Conservation (phyloP, 2,797 vertebrate genomes). For the Melopsittacus undulatus region DNA sequence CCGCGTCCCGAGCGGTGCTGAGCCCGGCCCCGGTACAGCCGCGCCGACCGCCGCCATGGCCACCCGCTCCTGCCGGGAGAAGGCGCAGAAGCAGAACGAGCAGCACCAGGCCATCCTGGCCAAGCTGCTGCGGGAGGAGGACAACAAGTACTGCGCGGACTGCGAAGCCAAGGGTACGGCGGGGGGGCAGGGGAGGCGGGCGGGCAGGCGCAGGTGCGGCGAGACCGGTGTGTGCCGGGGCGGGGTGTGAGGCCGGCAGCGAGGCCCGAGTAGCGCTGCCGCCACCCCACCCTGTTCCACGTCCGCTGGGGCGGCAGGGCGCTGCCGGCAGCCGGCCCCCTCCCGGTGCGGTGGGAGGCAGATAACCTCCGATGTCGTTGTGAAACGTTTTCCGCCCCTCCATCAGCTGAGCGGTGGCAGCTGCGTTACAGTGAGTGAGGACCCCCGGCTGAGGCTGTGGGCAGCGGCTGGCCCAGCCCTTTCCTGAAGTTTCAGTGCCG, state of each 20-base stretch:
- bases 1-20: not conserved
- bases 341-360: not conserved
- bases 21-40: not conserved
- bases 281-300: not conserved
- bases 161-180: constrained; percentile 94
- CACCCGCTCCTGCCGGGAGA: constrained; percentile 96
- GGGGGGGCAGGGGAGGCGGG: not conserved
- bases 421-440: not conserved
- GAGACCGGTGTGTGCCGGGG: no score
- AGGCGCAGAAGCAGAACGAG: constrained; percentile 97
- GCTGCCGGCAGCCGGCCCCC: not conserved
- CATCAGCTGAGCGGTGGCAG: fast-evolving
- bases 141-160: constrained; percentile 99
- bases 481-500: not conserved
- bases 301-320: not conserved
- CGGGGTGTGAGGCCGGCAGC: not conserved
- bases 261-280: not conserved
- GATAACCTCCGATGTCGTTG: fast-evolving
- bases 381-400: fast-evolving
- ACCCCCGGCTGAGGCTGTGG: not conserved
- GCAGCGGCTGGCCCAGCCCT: not conserved
- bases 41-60: constrained; percentile 78
- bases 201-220: not conserved
- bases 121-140: constrained; percentile 95
- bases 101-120: constrained; percentile 98